phyloP scores from a whole-genome alignment of 2,888 invertebrate species.

The Lordiphosa fenestrarum region DNA sequence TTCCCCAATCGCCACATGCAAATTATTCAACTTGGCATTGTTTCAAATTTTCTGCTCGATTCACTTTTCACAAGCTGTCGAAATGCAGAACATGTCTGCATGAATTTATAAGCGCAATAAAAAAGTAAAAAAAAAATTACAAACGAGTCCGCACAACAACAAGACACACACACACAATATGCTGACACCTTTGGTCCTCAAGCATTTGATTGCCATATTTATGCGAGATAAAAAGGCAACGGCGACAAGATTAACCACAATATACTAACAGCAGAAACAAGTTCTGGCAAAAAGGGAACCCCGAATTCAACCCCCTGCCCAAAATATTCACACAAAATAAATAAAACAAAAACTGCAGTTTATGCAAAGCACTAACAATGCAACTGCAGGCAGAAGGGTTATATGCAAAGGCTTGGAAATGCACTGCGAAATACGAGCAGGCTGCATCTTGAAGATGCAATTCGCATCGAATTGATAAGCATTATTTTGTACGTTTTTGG shows the following conservation, averaged over 20 bases:
- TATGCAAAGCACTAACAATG: slow-evolving; percentile 42
- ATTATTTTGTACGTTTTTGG: slow-evolving; percentile 42
- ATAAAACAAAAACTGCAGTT: slow-evolving; percentile 24
- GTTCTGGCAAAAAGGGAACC: slow-evolving; percentile 52
- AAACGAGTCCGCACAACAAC: slow-evolving; percentile 2
- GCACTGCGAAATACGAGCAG: slow-evolving; percentile 63
- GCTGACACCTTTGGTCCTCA: slow-evolving; percentile 64
- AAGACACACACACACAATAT: slow-evolving; percentile 30
- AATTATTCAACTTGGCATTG: neutral
- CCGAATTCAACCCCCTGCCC: slow-evolving; percentile 53
- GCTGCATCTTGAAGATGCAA: slow-evolving; percentile 66
- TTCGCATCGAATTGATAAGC: slow-evolving; percentile 56
- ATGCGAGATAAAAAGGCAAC: slow-evolving; percentile 70
- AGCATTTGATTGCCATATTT: slow-evolving; percentile 76
- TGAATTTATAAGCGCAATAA: slow-evolving; percentile 8
- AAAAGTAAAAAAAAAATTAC: neutral
- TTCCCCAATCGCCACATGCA: neutral
- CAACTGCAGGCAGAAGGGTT: slow-evolving; percentile 45
- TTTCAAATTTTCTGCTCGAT: slow-evolving; percentile 11
- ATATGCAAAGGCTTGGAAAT: slow-evolving; percentile 52
- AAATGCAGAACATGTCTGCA: slow-evolving; percentile 5
- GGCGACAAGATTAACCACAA: slow-evolving; percentile 76
- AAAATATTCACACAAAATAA: slow-evolving; percentile 14
- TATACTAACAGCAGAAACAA: slow-evolving; percentile 63
- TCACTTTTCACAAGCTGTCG: slow-evolving; percentile 10